These are phyloP conservation scores for Nysson spinosus DNA, from an alignment of 2,888 invertebrate species.

Conservation along the genomic window DNA sequence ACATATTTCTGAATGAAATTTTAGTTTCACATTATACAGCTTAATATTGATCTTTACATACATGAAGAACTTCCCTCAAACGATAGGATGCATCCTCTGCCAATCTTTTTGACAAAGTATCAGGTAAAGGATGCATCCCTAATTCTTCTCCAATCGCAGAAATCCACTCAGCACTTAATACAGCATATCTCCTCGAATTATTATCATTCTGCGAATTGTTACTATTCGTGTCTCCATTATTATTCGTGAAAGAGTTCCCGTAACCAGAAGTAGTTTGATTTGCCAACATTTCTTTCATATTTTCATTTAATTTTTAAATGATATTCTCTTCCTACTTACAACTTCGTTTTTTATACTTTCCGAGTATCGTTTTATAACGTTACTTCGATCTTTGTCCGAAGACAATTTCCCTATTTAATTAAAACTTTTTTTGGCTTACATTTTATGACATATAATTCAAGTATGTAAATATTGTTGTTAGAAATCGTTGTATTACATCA, in stretches of 20 bases:
- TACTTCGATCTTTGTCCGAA: no score
- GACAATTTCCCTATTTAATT: no score
- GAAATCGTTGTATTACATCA: no score
- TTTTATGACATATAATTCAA: no score
- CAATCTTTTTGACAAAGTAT: slow-evolving; percentile 68
- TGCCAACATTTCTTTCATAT: slow-evolving; percentile 72
- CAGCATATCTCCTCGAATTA: slow-evolving; percentile 69
- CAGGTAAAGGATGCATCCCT: slow-evolving; percentile 72
- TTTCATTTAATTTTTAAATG: slow-evolving; percentile 17
- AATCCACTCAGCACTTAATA: slow-evolving; percentile 74
- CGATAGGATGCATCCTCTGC: slow-evolving; percentile 76
- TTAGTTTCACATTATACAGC: not conserved
- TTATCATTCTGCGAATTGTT: slow-evolving; percentile 65
- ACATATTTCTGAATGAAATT: no score
- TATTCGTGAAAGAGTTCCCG: slow-evolving; percentile 70
- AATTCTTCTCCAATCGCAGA: slow-evolving; percentile 74
- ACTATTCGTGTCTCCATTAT: slow-evolving; percentile 68
- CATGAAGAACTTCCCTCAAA: slow-evolving; percentile 73
- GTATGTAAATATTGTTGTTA: no score
- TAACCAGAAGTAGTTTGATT: slow-evolving; percentile 64
- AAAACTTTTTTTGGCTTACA: no score
- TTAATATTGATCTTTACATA: slow-evolving; percentile 33
- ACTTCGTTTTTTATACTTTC: not conserved
- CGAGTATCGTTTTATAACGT: no score
- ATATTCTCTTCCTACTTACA: not conserved